These are phyloP conservation scores for Nephrocerus scutellatus DNA, from an alignment of 2,888 invertebrate genomes.

Conservation along the genomic window DNA sequence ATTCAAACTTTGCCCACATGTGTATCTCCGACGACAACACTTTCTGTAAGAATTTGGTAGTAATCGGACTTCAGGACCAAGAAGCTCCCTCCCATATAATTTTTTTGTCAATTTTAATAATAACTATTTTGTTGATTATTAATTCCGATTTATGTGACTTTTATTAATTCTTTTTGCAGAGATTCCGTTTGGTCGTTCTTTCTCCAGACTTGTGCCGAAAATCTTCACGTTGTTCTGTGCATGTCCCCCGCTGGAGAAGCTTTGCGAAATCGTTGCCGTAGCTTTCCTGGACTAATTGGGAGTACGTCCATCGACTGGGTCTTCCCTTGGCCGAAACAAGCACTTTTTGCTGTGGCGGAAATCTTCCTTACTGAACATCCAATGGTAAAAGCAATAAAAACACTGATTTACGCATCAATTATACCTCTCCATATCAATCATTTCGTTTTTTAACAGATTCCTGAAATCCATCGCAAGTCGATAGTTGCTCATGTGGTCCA, in stretches of 20 bases:
- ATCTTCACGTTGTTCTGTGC: constrained; percentile 81
- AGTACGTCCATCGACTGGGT: constrained; percentile 92
- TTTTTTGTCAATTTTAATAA: background rate
- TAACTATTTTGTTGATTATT: background rate
- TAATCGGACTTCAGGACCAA: no score
- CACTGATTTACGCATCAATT: no score
- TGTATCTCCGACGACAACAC: no score
- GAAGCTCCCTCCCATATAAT: background rate
- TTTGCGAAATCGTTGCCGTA: constrained; percentile 75
- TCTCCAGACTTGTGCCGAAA: constrained; percentile 66
- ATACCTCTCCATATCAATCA: background rate
- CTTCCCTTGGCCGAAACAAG: constrained; percentile 89
- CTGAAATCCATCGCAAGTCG: constrained; percentile 58
- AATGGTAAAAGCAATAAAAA: constrained; percentile 36
- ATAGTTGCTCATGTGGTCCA: constrained; percentile 81
- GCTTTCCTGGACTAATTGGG: constrained; percentile 87
- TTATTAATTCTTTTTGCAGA: constrained; percentile 41
- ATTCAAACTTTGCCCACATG: no score
- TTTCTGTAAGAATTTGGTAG: no score
- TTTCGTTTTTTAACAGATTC: constrained; percentile 50
- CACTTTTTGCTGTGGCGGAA: constrained; percentile 78
- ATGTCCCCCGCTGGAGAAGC: constrained; percentile 85
- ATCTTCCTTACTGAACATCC: constrained; percentile 70
- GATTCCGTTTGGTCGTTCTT: constrained; percentile 85
- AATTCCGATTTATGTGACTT: background rate